Base-by-base conservation (phyloP, 1,140 invertebrate species). In the Listronotus bonariensis region DNA sequence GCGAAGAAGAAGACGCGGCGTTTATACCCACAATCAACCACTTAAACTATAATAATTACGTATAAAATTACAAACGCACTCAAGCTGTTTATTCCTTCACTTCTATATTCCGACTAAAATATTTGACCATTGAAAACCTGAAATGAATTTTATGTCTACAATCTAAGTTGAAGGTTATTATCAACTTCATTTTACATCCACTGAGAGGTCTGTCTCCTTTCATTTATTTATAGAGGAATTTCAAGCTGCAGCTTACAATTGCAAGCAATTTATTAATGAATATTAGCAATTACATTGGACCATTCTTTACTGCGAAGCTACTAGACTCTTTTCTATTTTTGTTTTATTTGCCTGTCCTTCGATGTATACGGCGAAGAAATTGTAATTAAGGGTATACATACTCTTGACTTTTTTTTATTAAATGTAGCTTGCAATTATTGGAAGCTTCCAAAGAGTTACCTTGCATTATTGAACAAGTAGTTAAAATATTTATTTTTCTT, bases 81-180 rank as follows among this genome's bases (percentile, higher is more conserved):
- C 38, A 31, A 69, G 65, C 64, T 69, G 65, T 58, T 63, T 71
- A 67, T 67, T 64, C 70, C 58, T 70, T 59, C 68, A 65, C 68
- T 65, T 65, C 70, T 72, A 65, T 72, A 66, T 72, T 63, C 65
- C 48, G 67, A 72, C 70, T 72, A 64, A 72, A 72, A 72, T 72
- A 72, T 72, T 72, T 69, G 61, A 72, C 65, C 68, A 70, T 66
- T 72, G 67, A 72, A 65, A 72, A 70, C 68, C 68, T 72, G 70
- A 72, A 72, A 72, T 70, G 68, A 70, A 72, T 72, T 72, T 72
- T 72, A 72, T 69, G 70, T 67, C 70, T 70, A 72, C 70, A 68
- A 72, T 72, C 68, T 72, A 72, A 65, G 68, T 65, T 68, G 70
- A 72, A 72, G 70, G 70, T 70, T 72, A 72, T 69, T 72, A 72